phyloP scores from a whole-genome alignment of 2,888 invertebrate genomes.

The Bombylius major region DNA sequence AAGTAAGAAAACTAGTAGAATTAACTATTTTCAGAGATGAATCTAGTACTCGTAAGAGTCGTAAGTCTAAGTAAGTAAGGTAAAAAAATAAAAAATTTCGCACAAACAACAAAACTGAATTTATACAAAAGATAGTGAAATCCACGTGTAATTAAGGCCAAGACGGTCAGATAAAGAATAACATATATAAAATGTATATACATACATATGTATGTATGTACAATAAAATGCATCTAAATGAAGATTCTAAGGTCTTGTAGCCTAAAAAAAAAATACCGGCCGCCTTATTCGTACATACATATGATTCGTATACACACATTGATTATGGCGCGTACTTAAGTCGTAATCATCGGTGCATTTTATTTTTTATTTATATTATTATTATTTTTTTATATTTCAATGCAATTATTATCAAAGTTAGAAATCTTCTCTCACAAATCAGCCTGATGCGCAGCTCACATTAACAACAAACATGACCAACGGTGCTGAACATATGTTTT shows the following conservation, averaged over 20 bases:
- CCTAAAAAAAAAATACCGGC: no score
- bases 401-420: conserved; percentile 1
- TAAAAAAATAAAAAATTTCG: no score
- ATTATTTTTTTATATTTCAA: background rate
- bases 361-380: background rate
- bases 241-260: no score
- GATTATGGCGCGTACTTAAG: no score
- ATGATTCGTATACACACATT: background rate
- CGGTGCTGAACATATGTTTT: conserved; percentile 4
- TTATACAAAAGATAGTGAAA: background rate
- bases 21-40: no score
- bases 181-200: no score
- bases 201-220: no score
- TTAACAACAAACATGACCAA: conserved; percentile 4
- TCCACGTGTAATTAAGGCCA: conserved; percentile 3
- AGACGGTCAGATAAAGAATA: conserved; percentile 2
- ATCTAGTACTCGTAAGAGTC: no score
- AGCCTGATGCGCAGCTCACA: background rate
- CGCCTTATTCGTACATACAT: background rate
- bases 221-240: no score
- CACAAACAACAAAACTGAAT: no score
- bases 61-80: no score
- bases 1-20: no score
- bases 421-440: background rate
- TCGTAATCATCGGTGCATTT: background rate